Conservation (phyloP, 2,888 invertebrate species). For the Aproaerema taeniolella region DNA sequence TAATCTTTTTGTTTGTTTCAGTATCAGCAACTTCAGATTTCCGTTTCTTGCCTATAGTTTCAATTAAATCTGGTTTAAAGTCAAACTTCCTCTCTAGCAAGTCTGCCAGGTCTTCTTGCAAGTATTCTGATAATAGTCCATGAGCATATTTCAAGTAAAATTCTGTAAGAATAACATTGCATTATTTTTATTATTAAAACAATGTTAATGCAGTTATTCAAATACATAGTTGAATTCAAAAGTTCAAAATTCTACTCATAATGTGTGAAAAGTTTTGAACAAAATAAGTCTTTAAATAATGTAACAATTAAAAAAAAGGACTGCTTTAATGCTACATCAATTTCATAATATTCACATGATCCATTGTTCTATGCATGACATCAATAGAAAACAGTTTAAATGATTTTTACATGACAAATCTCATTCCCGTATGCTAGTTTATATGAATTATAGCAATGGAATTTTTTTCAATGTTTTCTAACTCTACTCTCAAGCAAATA, state of each 20-base stretch:
- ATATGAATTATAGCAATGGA: too few relatives aligned
- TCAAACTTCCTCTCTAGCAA: conserved; percentile 81
- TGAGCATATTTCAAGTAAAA: conserved; percentile 84
- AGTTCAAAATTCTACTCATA: too few relatives aligned
- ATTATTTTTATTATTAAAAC: too few relatives aligned
- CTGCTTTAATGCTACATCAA: too few relatives aligned
- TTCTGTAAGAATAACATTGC: conserved; percentile 62
- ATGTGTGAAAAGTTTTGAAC: too few relatives aligned
- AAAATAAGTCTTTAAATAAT: too few relatives aligned
- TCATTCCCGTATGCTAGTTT: too few relatives aligned
- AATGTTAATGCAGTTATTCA: not conserved
- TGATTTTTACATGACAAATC: too few relatives aligned
- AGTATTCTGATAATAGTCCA: conserved; percentile 88
- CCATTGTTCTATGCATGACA: too few relatives aligned
- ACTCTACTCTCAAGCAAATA: not conserved
- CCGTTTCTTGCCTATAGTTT: conserved; percentile 67
- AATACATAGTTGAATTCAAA: not conserved
- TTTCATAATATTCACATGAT: too few relatives aligned
- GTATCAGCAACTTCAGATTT: conserved; percentile 64
- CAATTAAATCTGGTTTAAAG: conserved; percentile 78
- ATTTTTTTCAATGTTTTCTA: not conserved
- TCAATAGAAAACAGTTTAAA: too few relatives aligned
- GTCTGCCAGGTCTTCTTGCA: conserved; percentile 81
- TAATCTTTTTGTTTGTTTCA: conserved; percentile 55
- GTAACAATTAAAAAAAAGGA: too few relatives aligned